Evolutionary conservation across 2,113 vertebrate genomes (phyloP).

Genomic region (Leuciscus idus): DNA sequence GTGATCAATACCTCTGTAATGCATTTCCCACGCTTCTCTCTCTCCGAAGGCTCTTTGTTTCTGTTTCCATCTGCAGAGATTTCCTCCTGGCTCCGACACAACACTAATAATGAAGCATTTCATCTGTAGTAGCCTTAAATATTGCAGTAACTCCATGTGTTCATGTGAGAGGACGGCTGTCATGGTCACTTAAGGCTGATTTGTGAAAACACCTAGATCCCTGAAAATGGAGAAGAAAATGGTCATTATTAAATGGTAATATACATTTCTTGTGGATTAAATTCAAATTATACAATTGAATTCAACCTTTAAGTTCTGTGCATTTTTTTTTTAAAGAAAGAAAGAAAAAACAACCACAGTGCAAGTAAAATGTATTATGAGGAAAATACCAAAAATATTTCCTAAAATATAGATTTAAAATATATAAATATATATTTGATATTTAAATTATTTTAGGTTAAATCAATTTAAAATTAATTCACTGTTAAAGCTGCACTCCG

Average conservation of each 20-base stretch:
- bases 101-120: constrained; percentile 14
- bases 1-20: constrained; percentile 64
- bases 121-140: background rate
- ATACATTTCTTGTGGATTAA: background rate
- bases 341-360: background rate
- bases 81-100: constrained; percentile 11
- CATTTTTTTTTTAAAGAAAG: background rate
- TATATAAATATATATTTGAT: background rate
- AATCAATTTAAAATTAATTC: background rate
- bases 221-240: background rate
- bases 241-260: background rate
- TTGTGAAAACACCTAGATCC: background rate
- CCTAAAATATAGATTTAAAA: background rate
- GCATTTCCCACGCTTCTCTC: constrained; percentile 51
- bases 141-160: background rate
- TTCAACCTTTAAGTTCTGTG: too few relatives aligned
- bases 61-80: constrained; percentile 55
- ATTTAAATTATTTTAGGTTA: background rate
- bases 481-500: background rate
- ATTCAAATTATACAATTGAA: background rate
- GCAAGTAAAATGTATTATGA: background rate
- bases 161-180: background rate
- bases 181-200: background rate
- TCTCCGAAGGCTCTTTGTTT: constrained; percentile 22
- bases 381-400: background rate